Percentiles rank a stretch among this genome's conserved stretches.
phyloP scores from a whole-genome alignment of 2,888 invertebrate species.

The Eristalis arbustorum region DNA sequence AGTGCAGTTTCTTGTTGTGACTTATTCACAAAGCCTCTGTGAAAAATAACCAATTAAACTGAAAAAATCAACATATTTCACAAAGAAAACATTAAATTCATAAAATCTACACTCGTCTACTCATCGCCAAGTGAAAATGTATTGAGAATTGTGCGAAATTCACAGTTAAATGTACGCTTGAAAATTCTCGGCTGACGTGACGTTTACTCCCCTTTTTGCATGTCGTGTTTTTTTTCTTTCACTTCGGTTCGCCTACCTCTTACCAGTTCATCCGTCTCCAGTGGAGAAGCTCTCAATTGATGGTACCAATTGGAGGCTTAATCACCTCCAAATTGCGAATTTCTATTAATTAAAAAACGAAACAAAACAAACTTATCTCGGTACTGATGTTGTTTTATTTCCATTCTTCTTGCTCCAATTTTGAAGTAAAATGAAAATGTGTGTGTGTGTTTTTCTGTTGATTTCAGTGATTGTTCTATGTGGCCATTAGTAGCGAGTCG shows the following conservation, averaged over 20 bases:
- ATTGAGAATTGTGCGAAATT: slow-evolving; percentile 20
- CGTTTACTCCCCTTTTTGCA: slow-evolving; percentile 70
- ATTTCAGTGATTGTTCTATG: slow-evolving; percentile 59
- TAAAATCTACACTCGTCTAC: slow-evolving; percentile 15
- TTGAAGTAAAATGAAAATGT: neutral
- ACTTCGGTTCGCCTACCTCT: neutral
- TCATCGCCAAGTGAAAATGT: neutral
- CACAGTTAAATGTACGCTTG: slow-evolving; percentile 41
- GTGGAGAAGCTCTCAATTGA: slow-evolving; percentile 47
- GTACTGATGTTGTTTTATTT: slow-evolving; percentile 5
- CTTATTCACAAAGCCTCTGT: slow-evolving; percentile 45
- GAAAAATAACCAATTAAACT: slow-evolving; percentile 45
- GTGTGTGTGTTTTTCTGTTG: neutral
- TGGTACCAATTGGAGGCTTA: slow-evolving; percentile 59
- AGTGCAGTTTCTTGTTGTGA: slow-evolving; percentile 70
- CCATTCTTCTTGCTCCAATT: neutral
- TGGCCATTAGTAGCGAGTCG: slow-evolving; percentile 42
- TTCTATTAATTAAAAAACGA: slow-evolving; percentile 44
- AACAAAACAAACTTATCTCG: slow-evolving; percentile 15
- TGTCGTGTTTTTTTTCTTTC: slow-evolving; percentile 44
- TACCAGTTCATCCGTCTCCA: slow-evolving; percentile 41
- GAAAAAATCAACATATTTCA: slow-evolving; percentile 11
- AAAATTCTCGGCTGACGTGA: slow-evolving; percentile 57
- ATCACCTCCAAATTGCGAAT: slow-evolving; percentile 48
- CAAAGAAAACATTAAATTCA: slow-evolving; percentile 34